These are phyloP conservation scores for Polymixis lichenea DNA, from an alignment of 2,888 invertebrate genomes.

Conservation along the genomic window DNA sequence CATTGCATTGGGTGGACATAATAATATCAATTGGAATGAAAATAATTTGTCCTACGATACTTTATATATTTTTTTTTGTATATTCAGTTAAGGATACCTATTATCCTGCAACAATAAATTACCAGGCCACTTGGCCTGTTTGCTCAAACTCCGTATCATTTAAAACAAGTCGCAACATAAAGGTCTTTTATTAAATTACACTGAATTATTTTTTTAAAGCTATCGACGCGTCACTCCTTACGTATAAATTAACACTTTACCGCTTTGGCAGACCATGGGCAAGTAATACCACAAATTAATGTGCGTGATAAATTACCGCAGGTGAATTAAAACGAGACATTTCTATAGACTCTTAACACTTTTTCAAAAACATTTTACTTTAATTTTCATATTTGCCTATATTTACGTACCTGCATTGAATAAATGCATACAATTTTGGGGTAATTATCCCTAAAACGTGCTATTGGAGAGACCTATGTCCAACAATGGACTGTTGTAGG, in stretches of 20 bases:
- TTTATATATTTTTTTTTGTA: constrained; percentile 6
- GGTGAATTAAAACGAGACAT: constrained; percentile 66
- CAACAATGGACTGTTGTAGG: background rate
- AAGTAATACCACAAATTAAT: constrained; percentile 67
- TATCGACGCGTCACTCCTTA: constrained; percentile 34
- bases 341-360: constrained; percentile 58
- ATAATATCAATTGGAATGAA: background rate
- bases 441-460: constrained; percentile 33
- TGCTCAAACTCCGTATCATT: constrained; percentile 39
- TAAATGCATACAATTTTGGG: constrained; percentile 49
- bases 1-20: constrained; percentile 21
- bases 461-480: background rate
- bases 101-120: constrained; percentile 27
- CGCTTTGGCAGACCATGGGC: constrained; percentile 53
- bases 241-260: constrained; percentile 62
- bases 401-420: constrained; percentile 41
- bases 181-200: constrained; percentile 44
- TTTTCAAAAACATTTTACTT: constrained; percentile 57
- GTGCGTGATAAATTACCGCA: constrained; percentile 67
- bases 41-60: background rate
- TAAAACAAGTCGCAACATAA: constrained; percentile 38
- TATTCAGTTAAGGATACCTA: constrained; percentile 10
- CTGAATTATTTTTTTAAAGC: constrained; percentile 33
- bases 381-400: constrained; percentile 53
- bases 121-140: background rate